Conservation (phyloP, 2,888 invertebrate species). For the Megamerina dolium region DNA sequence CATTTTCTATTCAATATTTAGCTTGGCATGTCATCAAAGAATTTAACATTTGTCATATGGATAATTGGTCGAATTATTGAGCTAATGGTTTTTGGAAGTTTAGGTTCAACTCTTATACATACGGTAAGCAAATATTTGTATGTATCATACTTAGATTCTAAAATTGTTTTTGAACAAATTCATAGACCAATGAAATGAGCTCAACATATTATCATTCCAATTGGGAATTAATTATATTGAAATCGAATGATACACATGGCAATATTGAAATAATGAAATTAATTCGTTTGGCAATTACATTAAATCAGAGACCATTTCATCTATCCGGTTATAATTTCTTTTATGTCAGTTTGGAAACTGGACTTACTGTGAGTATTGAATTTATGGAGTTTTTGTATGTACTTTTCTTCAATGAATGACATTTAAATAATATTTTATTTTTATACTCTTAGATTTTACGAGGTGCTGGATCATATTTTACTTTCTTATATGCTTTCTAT, state of each 20-base stretch:
- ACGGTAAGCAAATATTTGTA: conserved; percentile 20
- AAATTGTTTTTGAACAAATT: too few species aligned
- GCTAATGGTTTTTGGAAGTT: conserved; percentile 24
- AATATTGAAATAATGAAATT: conserved; percentile 26
- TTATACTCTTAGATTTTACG: conserved; percentile 21
- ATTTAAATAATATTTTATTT: neutral
- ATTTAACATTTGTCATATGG: conserved; percentile 22
- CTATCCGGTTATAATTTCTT: conserved; percentile 24
- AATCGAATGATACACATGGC: conserved; percentile 18
- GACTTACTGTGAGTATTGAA: conserved; percentile 21
- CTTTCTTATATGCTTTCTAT: conserved; percentile 23
- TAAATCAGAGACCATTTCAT: conserved; percentile 21
- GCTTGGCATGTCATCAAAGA: conserved; percentile 20
- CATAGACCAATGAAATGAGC: conserved; percentile 26
- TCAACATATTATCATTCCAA: conserved; percentile 26
- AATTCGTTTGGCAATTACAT: conserved; percentile 19
- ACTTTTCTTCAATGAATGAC: too few species aligned
- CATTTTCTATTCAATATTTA: conserved; percentile 3
- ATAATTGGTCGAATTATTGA: conserved; percentile 25
- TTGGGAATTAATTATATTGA: conserved; percentile 24
- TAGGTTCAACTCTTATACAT: conserved; percentile 24
- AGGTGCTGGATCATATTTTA: conserved; percentile 26
- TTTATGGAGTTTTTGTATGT: too few species aligned
- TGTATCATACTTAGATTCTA: too few species aligned
- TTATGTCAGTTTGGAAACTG: conserved; percentile 20